Percentiles rank a stretch among this genome's conserved stretches.
Evolutionary conservation across 2,888 invertebrate species (phyloP).

Genomic region (Drosophila neutralis): DNA sequence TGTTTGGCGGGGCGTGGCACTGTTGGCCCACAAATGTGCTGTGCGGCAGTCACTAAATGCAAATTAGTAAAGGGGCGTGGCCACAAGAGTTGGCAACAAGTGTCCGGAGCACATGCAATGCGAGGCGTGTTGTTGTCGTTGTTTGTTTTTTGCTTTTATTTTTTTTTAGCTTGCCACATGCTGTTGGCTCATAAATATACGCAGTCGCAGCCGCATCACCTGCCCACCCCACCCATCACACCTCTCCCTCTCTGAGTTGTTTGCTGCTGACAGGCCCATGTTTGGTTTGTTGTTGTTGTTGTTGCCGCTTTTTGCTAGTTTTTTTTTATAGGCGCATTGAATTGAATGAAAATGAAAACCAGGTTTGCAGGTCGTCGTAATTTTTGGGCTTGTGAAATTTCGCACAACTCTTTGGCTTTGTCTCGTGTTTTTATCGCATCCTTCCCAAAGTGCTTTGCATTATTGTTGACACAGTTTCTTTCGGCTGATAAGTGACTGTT

Average conservation of each 20-base stretch:
- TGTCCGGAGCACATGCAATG: slow-evolving; percentile 36
- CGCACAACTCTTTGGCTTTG: slow-evolving; percentile 48
- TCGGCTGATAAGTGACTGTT: slow-evolving; percentile 49
- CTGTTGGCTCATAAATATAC: slow-evolving; percentile 65
- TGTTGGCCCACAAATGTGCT: slow-evolving; percentile 53
- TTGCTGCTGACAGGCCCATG: slow-evolving; percentile 64
- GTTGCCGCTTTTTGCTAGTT: slow-evolving; percentile 12
- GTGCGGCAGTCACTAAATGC: slow-evolving; percentile 69
- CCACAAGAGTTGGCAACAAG: slow-evolving; percentile 46
- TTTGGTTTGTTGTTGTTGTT: slow-evolving; percentile 44
- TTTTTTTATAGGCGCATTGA: slow-evolving; percentile 48
- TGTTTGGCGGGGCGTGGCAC: slow-evolving; percentile 57
- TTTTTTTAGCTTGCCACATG: slow-evolving; percentile 69
- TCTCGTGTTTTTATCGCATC: slow-evolving; percentile 26
- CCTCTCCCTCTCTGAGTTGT: slow-evolving; percentile 28
- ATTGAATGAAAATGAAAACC: slow-evolving; percentile 80
- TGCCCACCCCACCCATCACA: slow-evolving; percentile 13
- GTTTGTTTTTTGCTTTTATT: slow-evolving; percentile 10
- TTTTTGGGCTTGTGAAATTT: slow-evolving; percentile 68
- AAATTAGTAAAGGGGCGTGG: slow-evolving; percentile 59
- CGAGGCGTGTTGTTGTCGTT: slow-evolving; percentile 7
- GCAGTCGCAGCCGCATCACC: slow-evolving; percentile 30
- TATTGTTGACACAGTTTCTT: slow-evolving; percentile 41
- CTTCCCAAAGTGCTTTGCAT: slow-evolving; percentile 7
- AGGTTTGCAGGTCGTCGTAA: slow-evolving; percentile 72